Percentiles rank a stretch among this genome's conserved stretches.
Conservation (phyloP, 2,113 vertebrate genomes). For the Narcine bancroftii region DNA sequence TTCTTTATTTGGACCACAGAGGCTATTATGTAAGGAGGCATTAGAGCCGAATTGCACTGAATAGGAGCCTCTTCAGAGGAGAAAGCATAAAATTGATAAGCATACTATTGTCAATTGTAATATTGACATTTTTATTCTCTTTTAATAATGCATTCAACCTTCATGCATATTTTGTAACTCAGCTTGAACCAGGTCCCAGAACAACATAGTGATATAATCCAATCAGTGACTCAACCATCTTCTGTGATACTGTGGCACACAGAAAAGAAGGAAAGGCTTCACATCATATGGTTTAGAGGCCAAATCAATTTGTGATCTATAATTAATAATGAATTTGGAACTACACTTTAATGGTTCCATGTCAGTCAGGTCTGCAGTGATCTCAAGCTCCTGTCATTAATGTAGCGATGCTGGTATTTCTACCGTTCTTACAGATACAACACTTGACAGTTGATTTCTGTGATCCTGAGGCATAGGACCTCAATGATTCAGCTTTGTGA, state of each 20-base stretch:
- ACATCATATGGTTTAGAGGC: background rate
- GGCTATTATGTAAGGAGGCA: background rate
- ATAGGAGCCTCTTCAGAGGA: background rate
- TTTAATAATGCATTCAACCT: background rate
- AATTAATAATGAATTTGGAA: conserved; percentile 18
- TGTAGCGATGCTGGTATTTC: background rate
- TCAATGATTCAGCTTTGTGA: background rate
- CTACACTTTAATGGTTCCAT: background rate
- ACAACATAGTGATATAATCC: background rate
- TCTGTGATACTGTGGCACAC: background rate
- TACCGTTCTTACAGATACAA: background rate
- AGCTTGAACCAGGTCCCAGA: background rate
- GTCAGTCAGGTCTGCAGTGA: background rate
- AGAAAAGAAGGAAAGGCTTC: background rate
- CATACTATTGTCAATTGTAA: background rate
- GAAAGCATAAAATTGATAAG: background rate
- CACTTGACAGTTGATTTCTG: background rate
- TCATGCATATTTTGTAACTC: background rate
- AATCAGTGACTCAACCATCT: no score
- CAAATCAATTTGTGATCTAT: background rate
- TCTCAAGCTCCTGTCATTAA: background rate
- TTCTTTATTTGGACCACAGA: background rate
- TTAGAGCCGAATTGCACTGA: background rate
- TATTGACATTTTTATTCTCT: background rate
- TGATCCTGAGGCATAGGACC: background rate